phyloP scores from a whole-genome alignment of 2,113 vertebrate genomes.

The Euleptes europaea region DNA sequence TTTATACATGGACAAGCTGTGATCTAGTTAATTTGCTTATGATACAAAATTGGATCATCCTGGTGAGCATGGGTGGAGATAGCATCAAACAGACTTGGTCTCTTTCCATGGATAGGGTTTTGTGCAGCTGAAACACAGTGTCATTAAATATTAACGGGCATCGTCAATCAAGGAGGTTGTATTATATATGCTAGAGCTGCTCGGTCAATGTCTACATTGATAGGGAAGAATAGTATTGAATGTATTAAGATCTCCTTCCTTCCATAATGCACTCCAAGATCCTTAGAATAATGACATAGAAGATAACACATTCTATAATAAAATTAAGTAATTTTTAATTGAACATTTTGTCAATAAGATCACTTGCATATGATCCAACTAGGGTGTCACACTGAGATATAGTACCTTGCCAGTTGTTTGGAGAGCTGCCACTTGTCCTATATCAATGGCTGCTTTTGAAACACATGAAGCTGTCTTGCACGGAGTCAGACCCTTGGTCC shows the following conservation, averaged over 20 bases:
- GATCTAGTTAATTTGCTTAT: slow-evolving; percentile 44
- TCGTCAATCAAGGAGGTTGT: background rate
- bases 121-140: background rate
- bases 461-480: too few species aligned
- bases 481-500: too few species aligned
- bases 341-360: too few species aligned
- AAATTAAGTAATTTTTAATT: too few species aligned
- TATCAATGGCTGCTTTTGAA: too few species aligned
- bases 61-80: background rate
- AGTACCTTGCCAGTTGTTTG: too few species aligned
- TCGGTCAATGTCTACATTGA: background rate
- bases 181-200: background rate
- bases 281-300: background rate
- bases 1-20: background rate
- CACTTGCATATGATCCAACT: too few species aligned
- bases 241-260: background rate
- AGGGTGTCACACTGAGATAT: too few species aligned
- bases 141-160: background rate
- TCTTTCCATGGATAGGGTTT: background rate
- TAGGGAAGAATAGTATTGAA: background rate
- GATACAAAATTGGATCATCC: background rate
- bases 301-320: background rate
- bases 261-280: background rate
- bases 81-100: background rate
- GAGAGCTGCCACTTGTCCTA: too few species aligned